Percentiles rank a stretch among this genome's conserved stretches.
Evolutionary conservation across 2,113 vertebrate genomes (phyloP).

Genomic region (Sisor rabdophorus): DNA sequence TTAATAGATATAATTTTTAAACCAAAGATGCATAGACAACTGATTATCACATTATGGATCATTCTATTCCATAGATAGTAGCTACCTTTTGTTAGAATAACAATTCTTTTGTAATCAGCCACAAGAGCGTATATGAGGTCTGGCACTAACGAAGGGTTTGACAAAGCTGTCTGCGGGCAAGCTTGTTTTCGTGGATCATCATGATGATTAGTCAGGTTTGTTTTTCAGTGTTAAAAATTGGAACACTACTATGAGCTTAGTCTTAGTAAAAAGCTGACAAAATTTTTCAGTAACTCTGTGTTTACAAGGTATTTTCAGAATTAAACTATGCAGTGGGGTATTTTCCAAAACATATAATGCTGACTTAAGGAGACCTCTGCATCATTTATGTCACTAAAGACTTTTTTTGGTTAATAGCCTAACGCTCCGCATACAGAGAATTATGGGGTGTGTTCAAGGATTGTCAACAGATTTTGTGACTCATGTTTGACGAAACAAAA

Average conservation of each 20-base stretch:
- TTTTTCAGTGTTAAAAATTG: no score
- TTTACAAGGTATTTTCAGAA: neutral
- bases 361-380: neutral
- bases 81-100: no score
- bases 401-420: neutral
- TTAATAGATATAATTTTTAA: neutral
- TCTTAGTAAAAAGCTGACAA: neutral
- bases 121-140: no score
- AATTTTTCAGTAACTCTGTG: no score
- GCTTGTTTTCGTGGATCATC: no score
- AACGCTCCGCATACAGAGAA: neutral
- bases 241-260: no score
- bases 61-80: neutral
- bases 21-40: neutral
- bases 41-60: neutral
- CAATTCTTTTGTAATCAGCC: no score
- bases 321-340: neutral
- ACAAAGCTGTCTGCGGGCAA: no score
- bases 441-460: neutral
- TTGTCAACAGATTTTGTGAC: neutral
- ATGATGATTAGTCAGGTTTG: no score
- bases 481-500: conserved; percentile 17
- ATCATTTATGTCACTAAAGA: neutral
- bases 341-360: neutral
- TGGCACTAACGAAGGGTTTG: no score